Conservation (phyloP, 1,140 invertebrate species). For the Zaprionus inermis region DNA sequence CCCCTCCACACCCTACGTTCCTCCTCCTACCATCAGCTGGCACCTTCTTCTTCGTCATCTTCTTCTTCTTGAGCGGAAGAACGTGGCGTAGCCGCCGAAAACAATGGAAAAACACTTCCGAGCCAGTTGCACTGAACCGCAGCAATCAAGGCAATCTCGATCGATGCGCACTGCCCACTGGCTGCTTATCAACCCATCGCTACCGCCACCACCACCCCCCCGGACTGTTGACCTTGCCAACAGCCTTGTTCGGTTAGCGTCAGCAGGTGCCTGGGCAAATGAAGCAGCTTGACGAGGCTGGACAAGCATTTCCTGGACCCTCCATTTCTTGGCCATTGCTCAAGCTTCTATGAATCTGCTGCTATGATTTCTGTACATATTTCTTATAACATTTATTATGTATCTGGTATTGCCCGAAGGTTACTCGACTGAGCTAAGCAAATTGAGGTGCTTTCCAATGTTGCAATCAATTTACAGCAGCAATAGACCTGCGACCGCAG, state of each 20-base stretch:
- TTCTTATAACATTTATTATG: neutral
- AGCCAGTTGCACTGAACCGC: constrained; percentile 65
- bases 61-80: constrained; percentile 7
- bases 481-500: no score
- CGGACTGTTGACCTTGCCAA: constrained; percentile 38
- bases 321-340: constrained; percentile 14
- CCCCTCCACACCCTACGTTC: neutral
- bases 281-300: neutral
- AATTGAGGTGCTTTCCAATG: no score
- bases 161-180: constrained; percentile 25
- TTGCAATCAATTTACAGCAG: no score
- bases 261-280: constrained; percentile 1
- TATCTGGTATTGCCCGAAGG: neutral
- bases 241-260: no score
- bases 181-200: neutral
- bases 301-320: no score
- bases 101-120: constrained; percentile 45
- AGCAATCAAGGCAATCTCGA: constrained; percentile 65
- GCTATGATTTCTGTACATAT: constrained; percentile 7
- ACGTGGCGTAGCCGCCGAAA: no score
- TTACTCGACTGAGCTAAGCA: no score
- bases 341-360: neutral
- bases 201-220: neutral
- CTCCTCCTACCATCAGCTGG: no score
- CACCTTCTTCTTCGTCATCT: no score